Evolutionary conservation across 2,113 vertebrate genomes (phyloP), one percentile per base, ranked within the genome.

Genomic region (Noctilio leporinus): DNA sequence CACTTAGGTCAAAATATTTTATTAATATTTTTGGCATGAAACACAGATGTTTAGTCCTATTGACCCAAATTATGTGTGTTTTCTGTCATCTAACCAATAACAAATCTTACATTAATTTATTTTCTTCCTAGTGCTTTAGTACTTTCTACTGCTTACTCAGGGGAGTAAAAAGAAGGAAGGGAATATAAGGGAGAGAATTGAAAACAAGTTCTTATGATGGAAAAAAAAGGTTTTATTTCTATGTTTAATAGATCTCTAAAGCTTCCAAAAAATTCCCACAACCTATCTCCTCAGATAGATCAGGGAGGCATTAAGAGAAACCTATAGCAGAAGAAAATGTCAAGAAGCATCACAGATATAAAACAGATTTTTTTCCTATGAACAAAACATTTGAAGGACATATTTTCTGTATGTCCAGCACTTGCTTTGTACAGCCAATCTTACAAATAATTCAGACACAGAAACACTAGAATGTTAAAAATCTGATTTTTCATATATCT

Each of bases 261-360:
- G 3, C 91, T 53, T 89, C 28, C 45, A 85, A 17, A 76, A 93
- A 93, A 62, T 6, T 97, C 11, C 19, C 85, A 72, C 49, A 94
- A 93, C 88, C 82, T 62, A 96, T 93, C 38, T 96, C 89, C 47
- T 92, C 62, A 96, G 94, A 95, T 92, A 97, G 53, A 97, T 96
- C 83, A 65, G 75, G 89, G 96, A 97, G 77, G 1, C 93, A 87
- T 97, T 97, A 85, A 83, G 78, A 97, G 38, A 98, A 97, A 97
- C 43, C 10, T 76, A 94, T 35, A 97, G 45, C 33, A 97, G 86
- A 97, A 96, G n/a, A 16, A 97, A 98, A 97, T 95, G 89, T 97
- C 94, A 96, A 82, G 64, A 93, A 3, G 5, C 57, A 91, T 95
- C 64, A 87, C 16, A 88, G 89, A 90, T 96, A 92, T 93, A 97